phyloP scores from a whole-genome alignment of 1,140 invertebrate genomes.

The Rhyacophila brunnea region DNA sequence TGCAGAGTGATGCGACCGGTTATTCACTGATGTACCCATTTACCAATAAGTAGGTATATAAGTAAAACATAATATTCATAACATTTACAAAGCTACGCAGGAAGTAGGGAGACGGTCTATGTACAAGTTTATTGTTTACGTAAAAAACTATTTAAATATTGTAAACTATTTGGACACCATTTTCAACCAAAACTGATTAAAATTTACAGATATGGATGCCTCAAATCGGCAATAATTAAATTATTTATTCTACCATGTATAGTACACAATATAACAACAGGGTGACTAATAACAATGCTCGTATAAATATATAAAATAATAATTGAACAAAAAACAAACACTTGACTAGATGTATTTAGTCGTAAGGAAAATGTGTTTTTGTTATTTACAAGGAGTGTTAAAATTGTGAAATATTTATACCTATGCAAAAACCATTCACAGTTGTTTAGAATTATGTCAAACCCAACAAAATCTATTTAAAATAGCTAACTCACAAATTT shows the following conservation, averaged over 20 bases:
- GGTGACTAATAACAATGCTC: slow-evolving; percentile 1
- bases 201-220: slow-evolving; percentile 7
- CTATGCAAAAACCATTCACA: neutral
- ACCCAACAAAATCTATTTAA: neutral
- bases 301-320: neutral
- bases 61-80: no score
- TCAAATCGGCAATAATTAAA: neutral
- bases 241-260: neutral
- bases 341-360: neutral
- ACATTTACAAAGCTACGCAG: no score
- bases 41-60: no score
- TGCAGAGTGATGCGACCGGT: no score
- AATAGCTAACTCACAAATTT: no score
- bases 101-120: neutral
- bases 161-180: slow-evolving; percentile 17
- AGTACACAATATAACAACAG: neutral
- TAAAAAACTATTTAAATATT: slow-evolving; percentile 3
- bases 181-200: slow-evolving; percentile 16
- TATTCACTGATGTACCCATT: no score
- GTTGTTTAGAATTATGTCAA: no score
- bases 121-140: neutral
- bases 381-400: neutral
- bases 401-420: no score
- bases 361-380: neutral
- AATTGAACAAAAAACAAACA: neutral